Base-by-base conservation (phyloP, 2,113 vertebrate species). In the Tricholaema leucomelas region DNA sequence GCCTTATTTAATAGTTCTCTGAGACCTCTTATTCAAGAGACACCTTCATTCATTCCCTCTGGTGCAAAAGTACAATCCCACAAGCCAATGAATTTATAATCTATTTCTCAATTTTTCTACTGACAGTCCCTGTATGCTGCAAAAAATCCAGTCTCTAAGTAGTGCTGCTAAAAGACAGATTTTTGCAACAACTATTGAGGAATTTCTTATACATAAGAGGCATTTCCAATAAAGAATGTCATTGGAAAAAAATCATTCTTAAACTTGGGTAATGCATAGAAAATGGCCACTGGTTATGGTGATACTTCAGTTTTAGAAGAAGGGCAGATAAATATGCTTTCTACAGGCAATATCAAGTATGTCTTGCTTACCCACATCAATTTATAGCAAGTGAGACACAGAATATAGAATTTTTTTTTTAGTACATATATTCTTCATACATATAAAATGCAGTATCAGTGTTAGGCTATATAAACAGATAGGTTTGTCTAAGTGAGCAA, bases 321-420 rank as follows among this genome's bases (percentile, higher is more conserved):
- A 74, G 20, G 67, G 3, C 4, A 56, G 8, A 25, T 7, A 5
- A 55, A 20, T 35, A 15, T 7, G 1, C n/a, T 71, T 64, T 42
- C 52, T 40, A 7, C 12, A 35, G 42, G 48, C 3, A 30, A 15
- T 28, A 36, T 31, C 25, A 48, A 17, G 0, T 28, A 50, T 20
- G 1, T 7, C 2, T 44, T 18, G 1, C 9, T 40, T 42, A 58
- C 14, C 20, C 44, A 9, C 5, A 1, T 4, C 4, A 73, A 65
- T n/a, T 56, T 79, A 55, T 7, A 56, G 8, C 25, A 84, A 35
- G 5, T 27, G 20, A 59, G 24, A 0, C 10, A 78, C 81, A 63
- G 27, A 46, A 6, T 28, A 6, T 5, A 1, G 36, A 69, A n/a
- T n/a, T n/a, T n/a, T 25, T 23, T 0, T 5, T 4, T 5, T 4